Conservation (phyloP, 2,797 vertebrate genomes). For the Artibeus lituratus region DNA sequence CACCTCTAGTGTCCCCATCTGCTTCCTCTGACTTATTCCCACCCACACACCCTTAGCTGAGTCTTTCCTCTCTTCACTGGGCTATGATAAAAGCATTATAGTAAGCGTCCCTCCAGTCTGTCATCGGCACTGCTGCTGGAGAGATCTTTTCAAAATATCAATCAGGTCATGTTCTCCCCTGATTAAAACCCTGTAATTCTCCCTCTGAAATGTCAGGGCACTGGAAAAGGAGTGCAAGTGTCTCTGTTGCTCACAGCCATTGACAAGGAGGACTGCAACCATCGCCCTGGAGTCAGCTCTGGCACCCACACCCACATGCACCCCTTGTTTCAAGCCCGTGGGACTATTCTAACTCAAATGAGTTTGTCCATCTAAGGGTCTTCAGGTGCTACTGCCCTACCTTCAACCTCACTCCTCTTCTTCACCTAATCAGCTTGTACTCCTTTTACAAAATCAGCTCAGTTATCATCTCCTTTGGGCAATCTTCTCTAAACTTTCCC, state of each 20-base stretch:
- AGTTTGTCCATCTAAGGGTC: neutral
- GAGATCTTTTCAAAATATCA: neutral
- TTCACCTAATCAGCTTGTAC: neutral
- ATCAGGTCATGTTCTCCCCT: neutral
- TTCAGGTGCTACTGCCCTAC: neutral
- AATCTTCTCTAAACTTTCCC: neutral
- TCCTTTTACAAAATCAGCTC: neutral
- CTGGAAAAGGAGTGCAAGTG: neutral
- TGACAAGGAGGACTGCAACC: neutral
- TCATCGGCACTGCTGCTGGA: neutral
- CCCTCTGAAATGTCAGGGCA: neutral
- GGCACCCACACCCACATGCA: accelerated
- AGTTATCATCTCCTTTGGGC: neutral
- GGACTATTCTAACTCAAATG: neutral
- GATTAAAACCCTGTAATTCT: neutral
- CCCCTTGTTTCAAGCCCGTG: neutral
- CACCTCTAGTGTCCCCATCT: neutral
- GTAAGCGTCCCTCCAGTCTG: neutral
- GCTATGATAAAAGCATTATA: neutral
- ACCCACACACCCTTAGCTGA: neutral
- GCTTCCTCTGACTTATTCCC: neutral
- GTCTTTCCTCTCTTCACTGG: neutral
- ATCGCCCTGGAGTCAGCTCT: neutral
- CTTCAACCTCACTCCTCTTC: neutral
- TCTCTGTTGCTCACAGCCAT: neutral